Conservation (phyloP, 2,888 invertebrate genomes). For the Caradrina kadenii region DNA sequence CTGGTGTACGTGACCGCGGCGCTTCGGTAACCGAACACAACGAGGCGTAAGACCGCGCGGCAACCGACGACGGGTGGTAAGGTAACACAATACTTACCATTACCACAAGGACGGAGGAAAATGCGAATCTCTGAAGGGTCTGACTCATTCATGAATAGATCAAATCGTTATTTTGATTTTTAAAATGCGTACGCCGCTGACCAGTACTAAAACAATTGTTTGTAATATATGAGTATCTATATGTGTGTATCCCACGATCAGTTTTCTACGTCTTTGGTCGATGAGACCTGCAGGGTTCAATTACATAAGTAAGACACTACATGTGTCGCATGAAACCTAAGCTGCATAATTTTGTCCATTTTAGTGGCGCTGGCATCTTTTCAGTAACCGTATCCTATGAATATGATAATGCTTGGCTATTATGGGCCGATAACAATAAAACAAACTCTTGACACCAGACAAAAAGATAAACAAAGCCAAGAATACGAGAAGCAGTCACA, state of each 20-base stretch:
- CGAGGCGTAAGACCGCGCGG: slow-evolving; percentile 64
- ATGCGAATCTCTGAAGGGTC: slow-evolving; percentile 35
- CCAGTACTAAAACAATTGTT: not conserved
- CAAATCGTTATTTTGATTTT: slow-evolving; percentile 15
- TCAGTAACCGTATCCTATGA: slow-evolving; percentile 6
- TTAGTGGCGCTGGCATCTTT: not conserved
- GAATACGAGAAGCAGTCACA: slow-evolving; percentile 36
- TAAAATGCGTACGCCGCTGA: not conserved
- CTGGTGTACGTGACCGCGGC: slow-evolving; percentile 57
- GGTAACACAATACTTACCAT: slow-evolving; percentile 48
- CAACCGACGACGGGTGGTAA: slow-evolving; percentile 40
- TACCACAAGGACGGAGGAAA: slow-evolving; percentile 60
- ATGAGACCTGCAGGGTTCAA: not conserved
- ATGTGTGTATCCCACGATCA: no score
- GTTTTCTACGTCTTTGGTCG: not conserved
- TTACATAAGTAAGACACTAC: slow-evolving; percentile 3
- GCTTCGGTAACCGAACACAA: slow-evolving; percentile 58
- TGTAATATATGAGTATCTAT: no score
- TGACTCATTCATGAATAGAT: slow-evolving; percentile 29
- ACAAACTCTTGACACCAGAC: not conserved
- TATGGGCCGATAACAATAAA: slow-evolving; percentile 1
- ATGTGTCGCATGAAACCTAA: slow-evolving; percentile 2
- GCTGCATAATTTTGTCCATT: not conserved
- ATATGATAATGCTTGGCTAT: not conserved
- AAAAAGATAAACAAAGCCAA: slow-evolving; percentile 26